Base-by-base conservation (phyloP, 92 coral and sea anemone species). In the Palythoa heliodiscus region DNA sequence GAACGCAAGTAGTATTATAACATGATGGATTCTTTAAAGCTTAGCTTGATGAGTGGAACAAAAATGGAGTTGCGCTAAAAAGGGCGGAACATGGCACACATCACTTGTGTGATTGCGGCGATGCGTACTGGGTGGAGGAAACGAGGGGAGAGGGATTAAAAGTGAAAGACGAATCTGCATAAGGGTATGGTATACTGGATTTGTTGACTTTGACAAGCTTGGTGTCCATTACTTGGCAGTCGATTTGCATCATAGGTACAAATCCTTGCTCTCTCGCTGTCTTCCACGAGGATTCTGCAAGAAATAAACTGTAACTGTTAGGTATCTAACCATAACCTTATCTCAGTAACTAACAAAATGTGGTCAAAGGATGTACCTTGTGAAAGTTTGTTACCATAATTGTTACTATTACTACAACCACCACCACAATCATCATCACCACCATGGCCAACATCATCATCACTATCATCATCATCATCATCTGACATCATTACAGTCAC, bases 201-300 rank as follows among this genome's bases (percentile, higher is more conserved):
- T 89, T 97, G 89, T 95, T 97, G 79, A 97, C 87, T 47, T 91
- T 88, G 17, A 97, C 87, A 72, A 91, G 86, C 70, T 95, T 97
- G 15, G 97, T 95, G 84, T 97, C 93, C 90, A 88, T 90, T 16
- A 97, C 93, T 79, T 95, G 96, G 53, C 99, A 97, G 87, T 97
- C 99, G 76, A 97, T 95, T 52, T 93, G 96, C 82, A 97, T 91
- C 99, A 97, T 97, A 12, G 98, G 91, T 23, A 97, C 87, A 74
- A 82, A 87, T 43, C 91, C 98, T 58, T 90, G 85, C 60, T 91
- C 93, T 75, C 73, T 86, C 43, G 92, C 91, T 74, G 88, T 83
- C 73, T 83, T 91, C 90, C 89, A 88, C 70, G 88, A 91, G 58
- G 91, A 88, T 70, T 82, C 98, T 96, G 52, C 70, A 79, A 35